Evolutionary conservation across 2,113 vertebrate genomes (phyloP).

Genomic region (Tyto alba): DNA sequence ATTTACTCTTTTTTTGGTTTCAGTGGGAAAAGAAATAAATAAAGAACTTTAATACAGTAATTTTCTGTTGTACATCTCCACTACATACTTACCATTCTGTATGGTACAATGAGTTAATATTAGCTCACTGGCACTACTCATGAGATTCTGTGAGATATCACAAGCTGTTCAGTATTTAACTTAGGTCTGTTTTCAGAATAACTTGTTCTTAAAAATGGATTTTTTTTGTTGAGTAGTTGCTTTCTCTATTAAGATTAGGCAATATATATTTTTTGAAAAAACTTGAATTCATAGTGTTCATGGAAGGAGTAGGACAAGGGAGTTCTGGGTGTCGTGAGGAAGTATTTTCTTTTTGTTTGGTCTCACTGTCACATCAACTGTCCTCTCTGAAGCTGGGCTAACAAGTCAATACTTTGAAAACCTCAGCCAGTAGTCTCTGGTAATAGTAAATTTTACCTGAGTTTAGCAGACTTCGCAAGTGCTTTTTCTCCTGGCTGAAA

Average conservation of each 20-base stretch:
- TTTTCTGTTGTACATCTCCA: background rate
- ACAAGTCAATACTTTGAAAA: background rate
- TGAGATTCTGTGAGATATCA: background rate
- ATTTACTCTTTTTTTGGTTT: background rate
- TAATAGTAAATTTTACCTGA: background rate
- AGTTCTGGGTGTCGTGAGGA: background rate
- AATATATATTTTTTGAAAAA: background rate
- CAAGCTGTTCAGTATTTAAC: background rate
- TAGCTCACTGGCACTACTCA: background rate
- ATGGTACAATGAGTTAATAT: background rate
- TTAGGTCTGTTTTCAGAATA: background rate
- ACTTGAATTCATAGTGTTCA: background rate
- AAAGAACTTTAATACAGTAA: background rate
- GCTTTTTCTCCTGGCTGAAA: background rate
- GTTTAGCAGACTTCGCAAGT: background rate
- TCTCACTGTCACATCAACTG: background rate
- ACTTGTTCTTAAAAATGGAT: background rate
- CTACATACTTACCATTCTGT: background rate
- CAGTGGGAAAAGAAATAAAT: background rate
- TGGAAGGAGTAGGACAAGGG: background rate
- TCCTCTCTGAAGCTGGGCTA: background rate
- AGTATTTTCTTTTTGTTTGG: background rate
- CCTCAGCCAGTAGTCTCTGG: background rate
- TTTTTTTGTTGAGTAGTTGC: background rate
- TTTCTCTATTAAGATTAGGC: background rate